These are phyloP conservation scores for Choloepus didactylus DNA, from an alignment of 2,797 vertebrate species.

Conservation along the genomic window DNA sequence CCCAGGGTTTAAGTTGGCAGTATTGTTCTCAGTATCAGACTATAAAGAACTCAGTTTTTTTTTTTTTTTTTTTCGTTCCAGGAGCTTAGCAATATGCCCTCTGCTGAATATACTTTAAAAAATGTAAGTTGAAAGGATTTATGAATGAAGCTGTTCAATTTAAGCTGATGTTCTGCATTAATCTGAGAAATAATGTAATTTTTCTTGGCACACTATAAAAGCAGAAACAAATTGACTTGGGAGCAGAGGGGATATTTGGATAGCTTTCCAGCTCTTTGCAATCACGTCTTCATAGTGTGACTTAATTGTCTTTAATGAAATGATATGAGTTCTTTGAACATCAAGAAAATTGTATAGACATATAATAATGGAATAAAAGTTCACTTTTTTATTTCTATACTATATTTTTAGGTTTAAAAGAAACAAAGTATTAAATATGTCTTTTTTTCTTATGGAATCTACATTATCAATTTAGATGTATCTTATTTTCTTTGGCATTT, in stretches of 20 bases:
- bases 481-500: background rate
- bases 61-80: background rate
- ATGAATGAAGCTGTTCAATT: slow-evolving; percentile 44
- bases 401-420: slow-evolving; percentile 20
- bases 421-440: background rate
- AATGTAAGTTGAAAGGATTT: slow-evolving; percentile 51
- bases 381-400: background rate
- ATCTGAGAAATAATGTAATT: background rate
- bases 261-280: slow-evolving; percentile 35
- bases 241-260: background rate
- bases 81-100: background rate
- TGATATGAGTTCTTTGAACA: background rate
- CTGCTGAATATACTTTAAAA: background rate
- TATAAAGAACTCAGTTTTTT: background rate
- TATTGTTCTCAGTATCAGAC: background rate
- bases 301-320: slow-evolving; percentile 57
- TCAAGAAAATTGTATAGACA: background rate
- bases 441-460: background rate
- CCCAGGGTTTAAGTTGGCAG: background rate
- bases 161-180: slow-evolving; percentile 17
- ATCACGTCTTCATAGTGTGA: slow-evolving; percentile 19
- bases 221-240: slow-evolving; percentile 38
- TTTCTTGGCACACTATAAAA: background rate
- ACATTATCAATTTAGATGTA: background rate
- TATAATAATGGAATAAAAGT: background rate